Base-by-base conservation (phyloP, 2,888 invertebrate species). In the Timema cristinae region DNA sequence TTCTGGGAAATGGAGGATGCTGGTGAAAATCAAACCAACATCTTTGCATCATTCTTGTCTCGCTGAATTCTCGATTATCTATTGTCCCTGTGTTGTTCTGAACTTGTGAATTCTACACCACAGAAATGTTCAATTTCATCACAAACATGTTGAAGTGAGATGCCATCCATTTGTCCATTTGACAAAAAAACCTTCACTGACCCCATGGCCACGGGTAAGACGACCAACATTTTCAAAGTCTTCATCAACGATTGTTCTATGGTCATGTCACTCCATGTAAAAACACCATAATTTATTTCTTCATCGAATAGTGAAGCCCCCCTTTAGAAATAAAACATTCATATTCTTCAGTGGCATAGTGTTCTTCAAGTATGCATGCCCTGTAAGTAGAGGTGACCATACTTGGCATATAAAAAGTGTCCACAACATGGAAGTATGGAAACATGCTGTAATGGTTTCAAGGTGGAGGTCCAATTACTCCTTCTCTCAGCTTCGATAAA, bases 221-320 rank as follows among this genome's bases (percentile, higher is more conserved):
- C 56, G 49, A 50, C 68, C 59, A 11, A 10, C 11, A 15, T 61
- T 50, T 72, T 69, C 72, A 69, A 69, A 6, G 63, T 47, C 50
- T 56, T 56, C 72, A 72, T 72, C 16, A 72, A 0, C 13, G 9
- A 48, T 4, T 72, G 72, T 59, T 72, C 68, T 48, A 72, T 72
- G 5, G 50, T 50, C 68, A 69, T 61, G 16, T 72, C 72, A 68
- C 16, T 56, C 63, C 72, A 72, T 11, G 50, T 49, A 11, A 56
- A 1, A 59, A 68, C 48, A 51, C 68, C 61, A 69, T 10, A 69
- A 50, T 2, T 32, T 32, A 32, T 32, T 32, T 2, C 32, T 32
- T 32, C 32, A 32, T 32, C 4, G 32, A 32, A 32, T 32, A 32
- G 32, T 32, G 32, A 32, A 32, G 32, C 32, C 32, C 32, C 32